phyloP scores from a whole-genome alignment of 1,140 invertebrate genomes.

The Saccostrea cuccullata region DNA sequence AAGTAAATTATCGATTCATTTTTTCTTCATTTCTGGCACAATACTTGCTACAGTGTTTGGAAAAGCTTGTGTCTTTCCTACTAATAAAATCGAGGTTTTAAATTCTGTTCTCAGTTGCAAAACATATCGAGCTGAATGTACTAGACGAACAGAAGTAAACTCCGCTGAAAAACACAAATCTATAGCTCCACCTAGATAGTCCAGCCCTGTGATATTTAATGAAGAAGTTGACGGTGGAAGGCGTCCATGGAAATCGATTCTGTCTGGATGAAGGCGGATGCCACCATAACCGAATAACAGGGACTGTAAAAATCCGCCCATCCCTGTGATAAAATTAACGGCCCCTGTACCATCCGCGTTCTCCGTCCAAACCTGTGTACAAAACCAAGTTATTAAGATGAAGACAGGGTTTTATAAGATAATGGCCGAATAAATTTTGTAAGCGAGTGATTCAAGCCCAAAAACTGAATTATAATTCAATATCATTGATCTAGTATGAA shows the following conservation, averaged over 20 bases:
- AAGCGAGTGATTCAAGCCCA: too few species aligned
- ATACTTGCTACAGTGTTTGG: background rate
- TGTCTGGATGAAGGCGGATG: constrained; percentile 71
- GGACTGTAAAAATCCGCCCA: constrained; percentile 80
- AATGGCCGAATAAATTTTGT: too few species aligned
- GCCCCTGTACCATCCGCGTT: constrained; percentile 76
- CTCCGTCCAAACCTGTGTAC: constrained; percentile 79
- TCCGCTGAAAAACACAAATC: constrained; percentile 53
- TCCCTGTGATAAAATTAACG: constrained; percentile 80
- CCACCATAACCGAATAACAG: constrained; percentile 79
- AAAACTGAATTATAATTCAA: too few species aligned
- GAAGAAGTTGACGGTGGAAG: constrained; percentile 67
- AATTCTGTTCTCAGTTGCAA: background rate
- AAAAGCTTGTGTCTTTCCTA: background rate
- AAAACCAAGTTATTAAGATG: too few species aligned
- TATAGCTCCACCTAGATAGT: constrained; percentile 63
- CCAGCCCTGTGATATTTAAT: constrained; percentile 70
- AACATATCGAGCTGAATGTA: background rate
- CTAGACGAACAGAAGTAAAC: constrained; percentile 1
- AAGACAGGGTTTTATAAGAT: too few species aligned
- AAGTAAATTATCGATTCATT: too few species aligned
- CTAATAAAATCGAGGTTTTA: background rate
- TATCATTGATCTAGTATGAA: too few species aligned
- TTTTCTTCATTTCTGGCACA: background rate
- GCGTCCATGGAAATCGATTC: constrained; percentile 71